Evolutionary conservation across 2,797 vertebrate genomes (phyloP).

Genomic region (Sparus aurata): DNA sequence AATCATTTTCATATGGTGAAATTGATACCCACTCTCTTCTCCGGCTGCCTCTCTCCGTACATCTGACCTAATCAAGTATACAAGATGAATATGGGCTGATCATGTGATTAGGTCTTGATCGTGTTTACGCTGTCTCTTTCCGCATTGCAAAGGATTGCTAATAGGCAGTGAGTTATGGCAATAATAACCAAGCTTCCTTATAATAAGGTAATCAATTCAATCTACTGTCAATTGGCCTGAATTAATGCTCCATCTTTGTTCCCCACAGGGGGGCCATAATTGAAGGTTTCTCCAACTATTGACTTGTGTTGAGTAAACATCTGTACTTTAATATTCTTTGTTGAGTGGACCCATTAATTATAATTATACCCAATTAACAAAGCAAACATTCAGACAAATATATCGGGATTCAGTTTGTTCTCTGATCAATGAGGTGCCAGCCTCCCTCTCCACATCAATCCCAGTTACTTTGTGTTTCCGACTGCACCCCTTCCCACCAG

Average conservation of each 20-base stretch:
- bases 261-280: conserved; percentile 76
- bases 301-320: conserved; percentile 83
- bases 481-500: conserved; percentile 24
- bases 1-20: conserved; percentile 77
- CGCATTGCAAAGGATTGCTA: conserved; percentile 72
- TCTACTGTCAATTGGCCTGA: conserved; percentile 82
- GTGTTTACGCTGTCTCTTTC: conserved; percentile 77
- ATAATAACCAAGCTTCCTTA: conserved; percentile 88
- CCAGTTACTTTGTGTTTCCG: conserved; percentile 43
- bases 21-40: conserved; percentile 76
- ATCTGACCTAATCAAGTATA: conserved; percentile 80
- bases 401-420: conserved; percentile 59
- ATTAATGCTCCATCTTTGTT: conserved; percentile 79
- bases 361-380: conserved; percentile 77
- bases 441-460: conserved; percentile 48
- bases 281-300: conserved; percentile 83
- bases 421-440: conserved; percentile 61
- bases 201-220: conserved; percentile 89
- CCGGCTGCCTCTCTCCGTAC: conserved; percentile 59
- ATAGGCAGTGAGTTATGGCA: conserved; percentile 87
- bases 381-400: conserved; percentile 54
- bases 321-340: conserved; percentile 82
- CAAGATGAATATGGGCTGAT: conserved; percentile 77
- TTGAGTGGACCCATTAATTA: conserved; percentile 79
- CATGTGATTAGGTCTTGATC: conserved; percentile 77